Evolutionary conservation across 2,888 invertebrate genomes (phyloP).

Genomic region (Drosophila mayaguana): DNA sequence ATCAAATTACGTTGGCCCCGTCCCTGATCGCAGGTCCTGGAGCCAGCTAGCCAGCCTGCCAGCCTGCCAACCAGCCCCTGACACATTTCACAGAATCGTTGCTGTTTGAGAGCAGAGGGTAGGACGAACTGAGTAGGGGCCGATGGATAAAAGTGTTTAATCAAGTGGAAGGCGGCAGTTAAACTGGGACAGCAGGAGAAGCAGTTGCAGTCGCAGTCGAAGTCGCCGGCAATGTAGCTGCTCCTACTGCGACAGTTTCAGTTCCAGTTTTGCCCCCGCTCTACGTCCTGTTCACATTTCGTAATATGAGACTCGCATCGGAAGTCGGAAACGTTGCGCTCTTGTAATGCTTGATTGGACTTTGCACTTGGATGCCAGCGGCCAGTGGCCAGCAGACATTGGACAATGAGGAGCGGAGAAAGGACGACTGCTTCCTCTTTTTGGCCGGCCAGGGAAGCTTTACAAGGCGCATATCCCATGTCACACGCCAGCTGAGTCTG

Average conservation of each 20-base stretch:
- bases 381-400: neutral
- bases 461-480: slow-evolving; percentile 69
- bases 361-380: slow-evolving; percentile 49
- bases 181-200: slow-evolving; percentile 41
- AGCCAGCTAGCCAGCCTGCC: slow-evolving; percentile 28
- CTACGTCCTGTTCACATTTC: slow-evolving; percentile 54
- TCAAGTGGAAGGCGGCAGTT: slow-evolving; percentile 82
- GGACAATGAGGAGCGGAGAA: neutral
- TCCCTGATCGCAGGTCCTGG: neutral
- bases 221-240: neutral
- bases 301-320: slow-evolving; percentile 79
- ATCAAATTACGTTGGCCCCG: slow-evolving; percentile 72
- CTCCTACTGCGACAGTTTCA: slow-evolving; percentile 35
- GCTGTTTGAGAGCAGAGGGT: slow-evolving; percentile 24
- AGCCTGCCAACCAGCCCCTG: slow-evolving; percentile 35
- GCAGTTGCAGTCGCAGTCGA: slow-evolving; percentile 1
- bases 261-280: slow-evolving; percentile 9
- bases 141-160: slow-evolving; percentile 81
- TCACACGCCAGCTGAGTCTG: slow-evolving; percentile 53
- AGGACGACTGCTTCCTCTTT: slow-evolving; percentile 31
- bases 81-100: slow-evolving; percentile 67
- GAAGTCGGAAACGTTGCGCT: slow-evolving; percentile 81
- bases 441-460: slow-evolving; percentile 62
- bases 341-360: slow-evolving; percentile 77
- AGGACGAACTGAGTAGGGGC: slow-evolving; percentile 15